phyloP scores from a whole-genome alignment of 2,888 invertebrate species.

The Ernsta delagoae region DNA sequence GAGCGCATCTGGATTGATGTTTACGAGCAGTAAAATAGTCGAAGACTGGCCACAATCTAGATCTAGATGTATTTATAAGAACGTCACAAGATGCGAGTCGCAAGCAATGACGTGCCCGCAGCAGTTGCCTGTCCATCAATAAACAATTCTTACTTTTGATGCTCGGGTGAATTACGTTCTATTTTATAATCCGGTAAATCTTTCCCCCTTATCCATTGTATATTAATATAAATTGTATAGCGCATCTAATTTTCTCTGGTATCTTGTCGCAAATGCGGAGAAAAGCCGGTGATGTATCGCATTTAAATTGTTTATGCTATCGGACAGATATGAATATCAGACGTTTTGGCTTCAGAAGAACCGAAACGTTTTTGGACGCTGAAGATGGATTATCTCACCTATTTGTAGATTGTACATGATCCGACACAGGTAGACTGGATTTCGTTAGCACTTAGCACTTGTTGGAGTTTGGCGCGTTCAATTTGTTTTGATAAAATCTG shows the following conservation, averaged over 20 bases:
- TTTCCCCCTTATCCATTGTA: not conserved
- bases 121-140: constrained; percentile 17
- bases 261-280: constrained; percentile 5
- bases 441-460: constrained; percentile 13
- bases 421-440: constrained; percentile 9
- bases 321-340: constrained; percentile 29
- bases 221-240: not conserved
- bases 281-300: constrained; percentile 20
- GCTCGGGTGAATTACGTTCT: not conserved
- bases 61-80: constrained; percentile 21
- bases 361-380: constrained; percentile 22
- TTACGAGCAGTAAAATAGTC: constrained; percentile 27
- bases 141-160: constrained; percentile 14
- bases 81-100: constrained; percentile 1
- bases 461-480: not conserved
- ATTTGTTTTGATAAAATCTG: not conserved
- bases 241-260: not conserved
- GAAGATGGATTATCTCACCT: constrained; percentile 12
- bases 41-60: constrained; percentile 16
- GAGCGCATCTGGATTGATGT: constrained; percentile 21
- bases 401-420: constrained; percentile 17
- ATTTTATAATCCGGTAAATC: constrained; percentile 7
- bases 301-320: constrained; percentile 19
- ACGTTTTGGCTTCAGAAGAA: constrained; percentile 18
- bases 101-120: constrained; percentile 6